Base-by-base conservation (phyloP, 2,888 invertebrate species). In the Nysson spinosus region DNA sequence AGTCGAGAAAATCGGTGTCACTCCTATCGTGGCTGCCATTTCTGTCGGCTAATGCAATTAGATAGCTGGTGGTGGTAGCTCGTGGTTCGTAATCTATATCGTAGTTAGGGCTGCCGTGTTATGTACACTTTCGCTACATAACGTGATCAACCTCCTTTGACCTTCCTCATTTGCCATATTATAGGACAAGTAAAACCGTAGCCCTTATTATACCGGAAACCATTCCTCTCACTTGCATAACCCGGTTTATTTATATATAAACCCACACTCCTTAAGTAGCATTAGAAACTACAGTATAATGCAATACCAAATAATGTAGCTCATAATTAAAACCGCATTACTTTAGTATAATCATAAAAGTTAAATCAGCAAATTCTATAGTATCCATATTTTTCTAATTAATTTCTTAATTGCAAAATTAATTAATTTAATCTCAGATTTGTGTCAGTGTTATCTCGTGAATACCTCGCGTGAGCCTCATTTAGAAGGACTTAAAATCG, bases 11-110 rank as follows among this genome's bases (percentile, higher is more conserved):
- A 78, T 79, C 75, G 78, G 73, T 80, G 80, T 77, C 80, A 77
- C 58, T 76, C 67, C 58, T 67, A 61, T 50, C 58, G 61, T 63
- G 72, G 73, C 74, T 76, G 77, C 72, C 77, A 77, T 76, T 80
- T 73, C 72, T 66, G 63, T 47, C 32, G 60, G 73, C 58, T 78
- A 80, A 77, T 69, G 80, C 81, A 82, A 83, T 83, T 83, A 83
- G 78, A 82, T 81, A 43, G 62, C 52, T 69, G 78, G 77, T 77
- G 79, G 78, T 79, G 80, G 79, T 77, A 80, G 81, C 81, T 78
- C 79, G 78, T 80, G 79, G 79, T 72, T 77, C 64, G 63, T 72
- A 72, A 70, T 75, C 64, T 72, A 70, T 68, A 76, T 58, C 75
- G 70, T 63, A 68, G 73, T 75, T 73, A 73, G 70, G 73, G 65